Evolutionary conservation across 2,797 vertebrate genomes (phyloP).

Genomic region (Morus bassanus): DNA sequence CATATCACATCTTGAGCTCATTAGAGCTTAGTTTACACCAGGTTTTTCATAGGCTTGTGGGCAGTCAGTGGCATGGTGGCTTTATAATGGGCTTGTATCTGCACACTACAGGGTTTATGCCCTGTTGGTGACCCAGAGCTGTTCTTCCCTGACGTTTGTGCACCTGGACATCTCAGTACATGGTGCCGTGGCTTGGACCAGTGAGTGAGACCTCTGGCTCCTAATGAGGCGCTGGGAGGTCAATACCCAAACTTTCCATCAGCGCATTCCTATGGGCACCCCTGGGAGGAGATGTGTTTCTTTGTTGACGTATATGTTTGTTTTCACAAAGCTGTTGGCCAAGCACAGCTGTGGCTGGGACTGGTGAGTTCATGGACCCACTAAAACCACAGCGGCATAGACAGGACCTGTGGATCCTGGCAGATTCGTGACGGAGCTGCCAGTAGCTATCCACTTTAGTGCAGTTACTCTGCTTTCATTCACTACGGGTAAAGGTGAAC

Average conservation of each 20-base stretch:
- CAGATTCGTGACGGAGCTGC: background rate
- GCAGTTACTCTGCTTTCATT: background rate
- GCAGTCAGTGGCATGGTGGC: background rate
- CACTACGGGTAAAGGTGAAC: background rate
- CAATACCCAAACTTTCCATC: background rate
- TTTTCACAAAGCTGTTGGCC: background rate
- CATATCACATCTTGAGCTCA: background rate
- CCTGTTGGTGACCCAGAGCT: background rate
- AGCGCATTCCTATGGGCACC: background rate
- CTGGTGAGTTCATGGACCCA: background rate
- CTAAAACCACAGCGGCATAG: background rate
- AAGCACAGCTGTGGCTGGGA: background rate
- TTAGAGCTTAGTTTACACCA: background rate
- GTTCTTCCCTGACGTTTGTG: rapidly evolving
- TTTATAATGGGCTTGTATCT: background rate
- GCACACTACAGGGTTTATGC: background rate
- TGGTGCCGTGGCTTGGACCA: rapidly evolving
- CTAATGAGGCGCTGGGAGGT: rapidly evolving
- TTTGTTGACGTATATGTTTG: background rate
- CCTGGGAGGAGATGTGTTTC: background rate
- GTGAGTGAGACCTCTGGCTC: background rate
- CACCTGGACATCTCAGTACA: rapidly evolving
- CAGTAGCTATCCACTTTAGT: background rate
- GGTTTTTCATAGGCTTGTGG: background rate
- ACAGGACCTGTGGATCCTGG: background rate